Evolutionary conservation across 1,140 invertebrate genomes (phyloP), one percentile per base, ranked within the genome.

Genomic region (Acromyrmex charruanus): DNA sequence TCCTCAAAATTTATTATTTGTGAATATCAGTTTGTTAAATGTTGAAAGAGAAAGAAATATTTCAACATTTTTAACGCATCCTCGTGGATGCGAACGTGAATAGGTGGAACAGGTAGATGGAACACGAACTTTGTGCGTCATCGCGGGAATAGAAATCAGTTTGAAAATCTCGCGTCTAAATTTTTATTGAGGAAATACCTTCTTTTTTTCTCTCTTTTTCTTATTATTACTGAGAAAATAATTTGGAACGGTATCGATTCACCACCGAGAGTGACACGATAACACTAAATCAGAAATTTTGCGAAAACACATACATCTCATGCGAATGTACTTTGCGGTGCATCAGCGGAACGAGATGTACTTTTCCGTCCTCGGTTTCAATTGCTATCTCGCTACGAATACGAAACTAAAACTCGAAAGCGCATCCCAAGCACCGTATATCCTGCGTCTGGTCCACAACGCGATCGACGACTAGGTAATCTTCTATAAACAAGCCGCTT

Each of bases 251-350:
- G 9, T 12, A 74, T 49, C 68, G 55, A 82, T 82, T 18, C 35
- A 59, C 16, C 51, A 12, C 18, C 28, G n/a, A 2, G 10, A n/a
- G 77, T 14, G 44, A 7, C 21, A n/a, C 74, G 14, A 18, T 1
- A 14, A 31, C 25, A 3, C 35, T 58, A 82, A 74, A 59, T 82
- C 35, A 21, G 2, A 74, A 82, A 49, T 72, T 55, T 71, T 18
- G 55, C 25, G 18, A 3, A 10, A 5, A 44, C 21, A 16, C 18
- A 51, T 51, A 51, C 49, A 9, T 14, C 39, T 4, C 10, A 6
- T 3, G 31, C 14, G 53, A n/a, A 14, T 44, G 35, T 44, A 39
- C 14, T 16, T 74, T 71, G 44, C 53, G 10, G 6, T 44, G 68
- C 44, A 49, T 71, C 35, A 21, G 21, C 21, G 18, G n/a, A 53